Conservation (phyloP, 2,888 invertebrate species). For the Sphinx pinastri region DNA sequence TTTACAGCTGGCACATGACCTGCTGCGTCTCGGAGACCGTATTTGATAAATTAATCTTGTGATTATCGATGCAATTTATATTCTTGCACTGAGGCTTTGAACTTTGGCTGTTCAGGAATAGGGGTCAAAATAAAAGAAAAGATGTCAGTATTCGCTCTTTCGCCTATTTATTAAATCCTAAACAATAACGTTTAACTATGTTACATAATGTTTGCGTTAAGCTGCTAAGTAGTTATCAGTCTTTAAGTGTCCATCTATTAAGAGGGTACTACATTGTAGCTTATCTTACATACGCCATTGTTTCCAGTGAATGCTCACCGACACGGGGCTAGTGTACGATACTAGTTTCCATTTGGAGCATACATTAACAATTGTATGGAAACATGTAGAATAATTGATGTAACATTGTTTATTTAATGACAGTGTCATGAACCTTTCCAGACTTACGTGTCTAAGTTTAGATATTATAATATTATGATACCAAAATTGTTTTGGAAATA, state of each 20-base stretch:
- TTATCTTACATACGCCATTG: conserved; percentile 4
- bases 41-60: too few relatives aligned
- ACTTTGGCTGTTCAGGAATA: not conserved
- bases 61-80: too few relatives aligned
- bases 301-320: not conserved
- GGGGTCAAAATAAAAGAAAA: conserved; percentile 18
- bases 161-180: conserved; percentile 18
- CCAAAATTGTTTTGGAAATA: too few relatives aligned
- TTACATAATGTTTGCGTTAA: conserved; percentile 19
- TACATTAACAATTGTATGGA: too few relatives aligned
- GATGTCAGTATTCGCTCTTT: conserved; percentile 16
- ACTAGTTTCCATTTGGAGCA: not conserved
- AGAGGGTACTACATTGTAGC: conserved; percentile 20
- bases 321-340: not conserved
- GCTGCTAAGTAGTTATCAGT: conserved; percentile 24
- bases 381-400: too few relatives aligned
- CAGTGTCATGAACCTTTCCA: too few relatives aligned
- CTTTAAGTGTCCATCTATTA: conserved; percentile 23
- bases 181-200: conserved; percentile 22
- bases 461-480: too few relatives aligned
- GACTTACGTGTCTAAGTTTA: too few relatives aligned
- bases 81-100: too few relatives aligned
- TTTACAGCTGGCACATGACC: too few relatives aligned
- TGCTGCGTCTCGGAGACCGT: too few relatives aligned
- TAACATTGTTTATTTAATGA: too few relatives aligned